Conservation (phyloP, 2,113 vertebrate species). For the Labeo rohita region DNA sequence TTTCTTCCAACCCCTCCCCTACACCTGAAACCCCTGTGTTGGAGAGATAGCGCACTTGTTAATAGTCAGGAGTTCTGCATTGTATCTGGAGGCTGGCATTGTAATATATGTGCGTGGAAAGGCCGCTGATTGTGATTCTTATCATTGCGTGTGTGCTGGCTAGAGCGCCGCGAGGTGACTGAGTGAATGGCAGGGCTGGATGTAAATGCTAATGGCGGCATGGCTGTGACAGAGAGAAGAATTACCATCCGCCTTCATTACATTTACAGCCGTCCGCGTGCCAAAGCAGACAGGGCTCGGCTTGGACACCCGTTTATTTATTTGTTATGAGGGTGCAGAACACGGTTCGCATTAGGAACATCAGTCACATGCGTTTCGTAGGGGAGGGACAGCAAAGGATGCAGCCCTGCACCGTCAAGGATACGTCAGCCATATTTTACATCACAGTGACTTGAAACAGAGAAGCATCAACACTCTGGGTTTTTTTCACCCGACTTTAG, state of each 20-base stretch:
- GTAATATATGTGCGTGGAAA: constrained; percentile 73
- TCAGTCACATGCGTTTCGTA: constrained; percentile 37
- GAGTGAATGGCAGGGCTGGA: constrained; percentile 72
- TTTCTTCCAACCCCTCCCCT: constrained; percentile 51
- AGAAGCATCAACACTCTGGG: constrained; percentile 14
- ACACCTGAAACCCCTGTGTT: constrained; percentile 66
- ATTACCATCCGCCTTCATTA: constrained; percentile 77
- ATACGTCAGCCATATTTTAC: constrained; percentile 38
- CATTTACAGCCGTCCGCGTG: constrained; percentile 64
- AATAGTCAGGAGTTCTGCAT: constrained; percentile 67
- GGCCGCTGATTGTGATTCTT: constrained; percentile 77
- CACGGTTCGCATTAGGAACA: constrained; percentile 55
- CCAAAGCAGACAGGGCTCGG: constrained; percentile 50
- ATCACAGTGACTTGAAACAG: neutral
- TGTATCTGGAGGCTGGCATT: constrained; percentile 67
- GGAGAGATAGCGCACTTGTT: constrained; percentile 67
- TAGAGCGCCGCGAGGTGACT: constrained; percentile 33
- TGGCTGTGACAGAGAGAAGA: constrained; percentile 72
- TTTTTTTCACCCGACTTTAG: neutral
- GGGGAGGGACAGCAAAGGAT: constrained; percentile 36
- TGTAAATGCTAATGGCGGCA: constrained; percentile 77
- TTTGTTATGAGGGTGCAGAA: constrained; percentile 63
- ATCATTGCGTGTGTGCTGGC: constrained; percentile 65
- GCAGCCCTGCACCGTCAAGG: constrained; percentile 15
- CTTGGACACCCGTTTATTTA: constrained; percentile 68